These are phyloP conservation scores for Calephelis nemesis DNA, from an alignment of 1,140 invertebrate species.

Conservation along the genomic window DNA sequence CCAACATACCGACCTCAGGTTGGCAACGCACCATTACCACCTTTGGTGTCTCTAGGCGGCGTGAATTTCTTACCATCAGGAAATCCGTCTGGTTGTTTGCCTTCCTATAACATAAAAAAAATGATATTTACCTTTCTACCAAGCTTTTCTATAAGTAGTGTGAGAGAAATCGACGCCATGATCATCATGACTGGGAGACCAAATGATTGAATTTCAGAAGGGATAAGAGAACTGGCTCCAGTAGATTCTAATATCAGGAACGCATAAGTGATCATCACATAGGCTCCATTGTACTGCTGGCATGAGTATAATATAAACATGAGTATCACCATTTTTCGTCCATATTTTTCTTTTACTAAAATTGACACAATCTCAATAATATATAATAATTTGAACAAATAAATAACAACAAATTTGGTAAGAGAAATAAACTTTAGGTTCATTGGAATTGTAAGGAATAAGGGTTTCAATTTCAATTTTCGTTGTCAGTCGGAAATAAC, in stretches of 20 bases:
- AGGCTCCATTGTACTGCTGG: conserved; percentile 24
- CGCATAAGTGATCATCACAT: conserved; percentile 25
- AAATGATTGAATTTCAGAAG: conserved; percentile 40
- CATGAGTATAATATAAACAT: conserved; percentile 1
- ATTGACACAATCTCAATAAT: neutral
- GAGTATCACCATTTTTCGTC: neutral
- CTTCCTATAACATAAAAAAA: too few species aligned
- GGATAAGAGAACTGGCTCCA: conserved; percentile 33
- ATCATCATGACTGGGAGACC: conserved; percentile 43
- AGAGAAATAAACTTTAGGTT: too few species aligned
- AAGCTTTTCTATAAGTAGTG: conserved; percentile 36
- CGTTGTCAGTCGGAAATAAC: too few species aligned
- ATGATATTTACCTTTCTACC: conserved; percentile 40
- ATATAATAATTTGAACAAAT: too few species aligned
- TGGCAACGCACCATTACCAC: too few species aligned
- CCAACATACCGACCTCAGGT: too few species aligned
- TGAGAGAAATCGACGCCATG: conserved; percentile 33
- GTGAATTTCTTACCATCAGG: too few species aligned
- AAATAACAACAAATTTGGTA: too few species aligned
- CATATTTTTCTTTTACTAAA: conserved; percentile 3
- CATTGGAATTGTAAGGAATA: too few species aligned
- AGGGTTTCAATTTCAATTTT: too few species aligned
- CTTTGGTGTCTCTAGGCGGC: too few species aligned
- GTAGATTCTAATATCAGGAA: conserved; percentile 35
- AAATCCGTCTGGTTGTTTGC: too few species aligned